A percentile compares a stretch with the other conserved stretches of the same genome.
phyloP scores from a whole-genome alignment of 2,888 invertebrate species.

The Rhamnusium bicolor region DNA sequence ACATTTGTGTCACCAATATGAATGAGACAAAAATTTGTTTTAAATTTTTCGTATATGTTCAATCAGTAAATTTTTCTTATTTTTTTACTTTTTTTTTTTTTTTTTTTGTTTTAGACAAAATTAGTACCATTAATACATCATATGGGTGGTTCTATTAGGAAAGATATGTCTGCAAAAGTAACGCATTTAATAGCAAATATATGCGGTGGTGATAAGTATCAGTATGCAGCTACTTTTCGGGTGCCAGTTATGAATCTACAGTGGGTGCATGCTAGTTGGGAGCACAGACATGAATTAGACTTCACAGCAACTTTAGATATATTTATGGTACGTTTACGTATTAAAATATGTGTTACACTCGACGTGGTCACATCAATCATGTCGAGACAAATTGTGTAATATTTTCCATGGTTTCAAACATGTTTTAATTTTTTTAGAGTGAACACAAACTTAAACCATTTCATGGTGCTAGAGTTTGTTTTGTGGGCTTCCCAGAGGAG shows the following conservation, averaged over 20 bases:
- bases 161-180: slow-evolving; percentile 89
- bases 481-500: slow-evolving; percentile 91
- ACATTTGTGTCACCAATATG: too few species aligned
- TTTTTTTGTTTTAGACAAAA: slow-evolving; percentile 78
- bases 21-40: too few species aligned
- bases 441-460: slow-evolving; percentile 89
- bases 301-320: slow-evolving; percentile 82
- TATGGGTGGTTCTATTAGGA: slow-evolving; percentile 96
- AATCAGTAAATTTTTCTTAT: too few species aligned
- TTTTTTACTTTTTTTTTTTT: too few species aligned
- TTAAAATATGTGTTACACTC: too few species aligned
- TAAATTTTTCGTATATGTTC: too few species aligned
- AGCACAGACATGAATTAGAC: slow-evolving; percentile 79
- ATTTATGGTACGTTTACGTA: slow-evolving; percentile 74
- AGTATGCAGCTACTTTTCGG: slow-evolving; percentile 92
- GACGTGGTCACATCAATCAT: too few species aligned
- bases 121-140: slow-evolving; percentile 93
- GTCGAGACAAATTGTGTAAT: too few species aligned
- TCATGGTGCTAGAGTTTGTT: slow-evolving; percentile 88
- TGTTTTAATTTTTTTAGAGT: slow-evolving; percentile 70
- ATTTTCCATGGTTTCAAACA: too few species aligned
- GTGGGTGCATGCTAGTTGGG: slow-evolving; percentile 94
- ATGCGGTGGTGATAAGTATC: slow-evolving; percentile 93
- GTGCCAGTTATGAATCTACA: slow-evolving; percentile 90
- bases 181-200: slow-evolving; percentile 95